Conservation (phyloP, 2,888 invertebrate species). For the Drosophila mercatorum region DNA sequence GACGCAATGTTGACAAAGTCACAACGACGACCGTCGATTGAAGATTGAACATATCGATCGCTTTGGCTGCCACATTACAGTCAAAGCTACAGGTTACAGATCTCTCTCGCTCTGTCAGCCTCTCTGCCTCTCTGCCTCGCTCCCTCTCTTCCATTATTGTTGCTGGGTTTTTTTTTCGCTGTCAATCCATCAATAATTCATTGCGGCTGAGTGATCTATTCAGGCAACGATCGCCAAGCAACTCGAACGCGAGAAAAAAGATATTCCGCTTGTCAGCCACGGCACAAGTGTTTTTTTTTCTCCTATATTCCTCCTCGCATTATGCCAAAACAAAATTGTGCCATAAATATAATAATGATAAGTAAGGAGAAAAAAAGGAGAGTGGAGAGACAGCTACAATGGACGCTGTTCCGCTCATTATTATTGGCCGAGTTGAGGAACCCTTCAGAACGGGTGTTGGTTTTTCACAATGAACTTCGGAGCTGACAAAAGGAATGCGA, state of each 20-base stretch:
- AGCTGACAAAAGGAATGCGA: conserved; percentile 56
- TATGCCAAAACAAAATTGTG: conserved; percentile 69
- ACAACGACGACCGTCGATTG: conserved; percentile 49
- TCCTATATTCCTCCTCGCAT: conserved; percentile 18
- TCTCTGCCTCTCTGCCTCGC: not conserved
- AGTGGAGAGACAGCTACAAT: conserved; percentile 32
- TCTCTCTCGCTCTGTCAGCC: not conserved
- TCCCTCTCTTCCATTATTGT: conserved; percentile 1
- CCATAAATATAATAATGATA: conserved; percentile 79
- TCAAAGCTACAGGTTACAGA: conserved; percentile 50
- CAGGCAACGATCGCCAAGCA: conserved; percentile 43
- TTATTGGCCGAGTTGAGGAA: conserved; percentile 60
- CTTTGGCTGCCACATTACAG: conserved; percentile 73
- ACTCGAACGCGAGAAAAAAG: conserved; percentile 73
- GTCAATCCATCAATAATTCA: conserved; percentile 74
- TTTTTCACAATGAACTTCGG: conserved; percentile 62
- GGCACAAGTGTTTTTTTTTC: conserved; percentile 67
- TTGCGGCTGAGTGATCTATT: conserved; percentile 73
- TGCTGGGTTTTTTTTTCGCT: conserved; percentile 27
- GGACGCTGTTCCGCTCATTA: conserved; percentile 66
- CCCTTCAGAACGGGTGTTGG: conserved; percentile 73
- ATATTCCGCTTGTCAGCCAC: conserved; percentile 75
- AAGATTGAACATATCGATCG: conserved; percentile 48
- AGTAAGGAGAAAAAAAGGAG: conserved; percentile 17
- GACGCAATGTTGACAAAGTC: conserved; percentile 72